Percentiles rank a stretch among this genome's conserved stretches.
These are phyloP conservation scores for Leptobrachium ailaonicum DNA, from an alignment of 2,113 vertebrate species.

Conservation along the genomic window DNA sequence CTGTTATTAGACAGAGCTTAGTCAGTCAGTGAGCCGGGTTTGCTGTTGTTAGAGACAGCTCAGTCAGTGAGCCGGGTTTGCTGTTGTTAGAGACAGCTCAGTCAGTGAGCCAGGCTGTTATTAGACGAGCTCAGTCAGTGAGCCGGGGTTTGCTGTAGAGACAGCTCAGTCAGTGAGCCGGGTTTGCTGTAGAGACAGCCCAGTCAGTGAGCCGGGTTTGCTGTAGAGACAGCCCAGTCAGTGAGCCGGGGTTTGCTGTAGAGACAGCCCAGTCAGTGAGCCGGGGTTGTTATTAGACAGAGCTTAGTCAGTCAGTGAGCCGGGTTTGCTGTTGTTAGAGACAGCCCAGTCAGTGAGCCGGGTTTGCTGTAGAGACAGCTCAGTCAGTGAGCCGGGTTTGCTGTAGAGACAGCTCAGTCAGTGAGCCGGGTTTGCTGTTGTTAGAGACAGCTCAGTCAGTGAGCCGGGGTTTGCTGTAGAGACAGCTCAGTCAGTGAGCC, in stretches of 20 bases:
- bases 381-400: conserved; percentile 30
- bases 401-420: conserved; percentile 30
- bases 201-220: conserved; percentile 18
- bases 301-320: conserved; percentile 17
- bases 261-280: conserved; percentile 30
- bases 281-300: conserved; percentile 24
- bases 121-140: too few relatives aligned
- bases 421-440: conserved; percentile 17
- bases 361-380: conserved; percentile 30
- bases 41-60: too few relatives aligned
- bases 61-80: background rate
- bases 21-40: too few relatives aligned
- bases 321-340: conserved; percentile 10
- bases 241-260: conserved; percentile 13
- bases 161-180: conserved; percentile 16
- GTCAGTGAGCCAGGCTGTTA: too few relatives aligned
- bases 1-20: too few relatives aligned
- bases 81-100: background rate
- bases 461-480: conserved; percentile 24
- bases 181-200: conserved; percentile 19
- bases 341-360: conserved; percentile 24
- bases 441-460: conserved; percentile 34
- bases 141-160: conserved; percentile 9
- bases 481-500: conserved; percentile 26
- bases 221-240: conserved; percentile 26